Conservation (phyloP, 2,888 invertebrate species). For the Yponomeuta cagnagella region DNA sequence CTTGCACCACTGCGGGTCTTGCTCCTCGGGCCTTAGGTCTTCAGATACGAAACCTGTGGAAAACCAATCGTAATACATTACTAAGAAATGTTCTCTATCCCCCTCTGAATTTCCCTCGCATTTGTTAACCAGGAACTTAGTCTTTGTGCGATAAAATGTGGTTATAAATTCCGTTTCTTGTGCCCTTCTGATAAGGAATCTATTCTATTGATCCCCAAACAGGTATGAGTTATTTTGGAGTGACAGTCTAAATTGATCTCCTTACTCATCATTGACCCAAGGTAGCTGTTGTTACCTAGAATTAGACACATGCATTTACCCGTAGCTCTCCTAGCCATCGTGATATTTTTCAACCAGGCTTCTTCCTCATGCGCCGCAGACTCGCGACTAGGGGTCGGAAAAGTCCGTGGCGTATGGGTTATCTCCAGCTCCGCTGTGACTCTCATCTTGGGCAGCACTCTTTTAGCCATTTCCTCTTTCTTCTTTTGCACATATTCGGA, state of each 20-base stretch:
- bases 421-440: slow-evolving; percentile 76
- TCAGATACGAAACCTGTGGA: slow-evolving; percentile 80
- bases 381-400: slow-evolving; percentile 89
- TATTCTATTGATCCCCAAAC: too few relatives aligned
- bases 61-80: not conserved
- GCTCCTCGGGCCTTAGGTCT: slow-evolving; percentile 86
- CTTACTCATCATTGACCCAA: too few relatives aligned
- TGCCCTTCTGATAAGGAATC: too few relatives aligned
- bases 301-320: slow-evolving; percentile 32
- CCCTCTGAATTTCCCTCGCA: too few relatives aligned
- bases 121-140: too few relatives aligned
- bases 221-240: too few relatives aligned
- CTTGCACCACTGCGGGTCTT: slow-evolving; percentile 87
- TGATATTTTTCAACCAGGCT: slow-evolving; percentile 87
- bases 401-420: slow-evolving; percentile 83
- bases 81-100: too few relatives aligned
- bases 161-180: too few relatives aligned
- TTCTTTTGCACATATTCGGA: slow-evolving; percentile 57
- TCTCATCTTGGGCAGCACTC: slow-evolving; percentile 75
- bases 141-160: too few relatives aligned
- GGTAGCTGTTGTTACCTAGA: not conserved
- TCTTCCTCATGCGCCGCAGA: slow-evolving; percentile 82
- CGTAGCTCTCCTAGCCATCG: slow-evolving; percentile 79
- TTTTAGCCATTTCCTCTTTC: slow-evolving; percentile 46
- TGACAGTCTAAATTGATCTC: too few relatives aligned